Evolutionary conservation across 2,888 invertebrate species (phyloP).

Genomic region (Nemurella pictetii): DNA sequence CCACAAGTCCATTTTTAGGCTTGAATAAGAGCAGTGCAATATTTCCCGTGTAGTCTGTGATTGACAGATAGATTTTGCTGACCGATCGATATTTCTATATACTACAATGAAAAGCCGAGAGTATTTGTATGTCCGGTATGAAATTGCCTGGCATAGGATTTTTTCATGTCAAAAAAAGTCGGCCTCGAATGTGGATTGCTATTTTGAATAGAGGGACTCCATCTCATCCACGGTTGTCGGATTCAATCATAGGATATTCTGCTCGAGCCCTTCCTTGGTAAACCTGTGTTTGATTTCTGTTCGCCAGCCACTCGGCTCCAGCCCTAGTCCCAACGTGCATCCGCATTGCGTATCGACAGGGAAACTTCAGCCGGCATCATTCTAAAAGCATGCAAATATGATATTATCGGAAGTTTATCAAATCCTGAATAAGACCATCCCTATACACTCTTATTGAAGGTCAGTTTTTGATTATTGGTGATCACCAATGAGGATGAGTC

Average conservation of each 20-base stretch:
- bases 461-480: too few relatives aligned
- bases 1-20: background rate
- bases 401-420: background rate
- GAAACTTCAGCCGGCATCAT: background rate
- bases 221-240: slow-evolving; percentile 6
- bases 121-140: background rate
- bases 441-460: too few relatives aligned
- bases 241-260: slow-evolving; percentile 3
- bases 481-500: too few relatives aligned
- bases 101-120: background rate
- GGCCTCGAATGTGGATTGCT: background rate
- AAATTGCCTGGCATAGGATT: background rate
- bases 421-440: too few relatives aligned
- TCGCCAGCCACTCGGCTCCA: too few relatives aligned
- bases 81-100: background rate
- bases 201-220: background rate
- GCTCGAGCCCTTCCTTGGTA: background rate
- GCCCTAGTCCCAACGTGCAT: background rate
- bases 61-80: slow-evolving; percentile 8
- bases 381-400: background rate
- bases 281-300: background rate
- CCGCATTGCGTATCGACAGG: background rate
- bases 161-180: background rate
- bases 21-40: background rate
- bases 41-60: background rate